phyloP scores from a whole-genome alignment of 2,888 invertebrate species.

The Hirtodrosophila duncani region DNA sequence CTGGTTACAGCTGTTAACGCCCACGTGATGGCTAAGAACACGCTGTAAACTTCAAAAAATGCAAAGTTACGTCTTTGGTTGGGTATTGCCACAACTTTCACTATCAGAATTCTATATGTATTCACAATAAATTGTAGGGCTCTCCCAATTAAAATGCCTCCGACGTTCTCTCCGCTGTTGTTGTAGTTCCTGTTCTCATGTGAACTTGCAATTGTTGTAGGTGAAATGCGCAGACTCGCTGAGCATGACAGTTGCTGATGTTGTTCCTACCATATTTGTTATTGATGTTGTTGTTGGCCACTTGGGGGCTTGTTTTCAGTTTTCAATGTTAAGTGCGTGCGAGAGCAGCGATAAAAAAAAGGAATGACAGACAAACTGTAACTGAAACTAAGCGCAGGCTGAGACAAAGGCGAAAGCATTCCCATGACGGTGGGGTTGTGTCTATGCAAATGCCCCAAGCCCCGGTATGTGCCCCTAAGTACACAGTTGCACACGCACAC shows the following conservation, averaged over 20 bases:
- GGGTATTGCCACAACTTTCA: slow-evolving; percentile 50
- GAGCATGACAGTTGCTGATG: slow-evolving; percentile 15
- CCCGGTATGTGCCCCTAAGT: slow-evolving; percentile 2
- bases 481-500: slow-evolving; percentile 21
- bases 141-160: too few species aligned
- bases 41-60: slow-evolving; percentile 63
- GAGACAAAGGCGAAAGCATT: slow-evolving; percentile 29
- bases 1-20: not conserved
- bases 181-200: not conserved
- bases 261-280: slow-evolving; percentile 17
- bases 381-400: slow-evolving; percentile 9
- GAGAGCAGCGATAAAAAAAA: slow-evolving; percentile 31
- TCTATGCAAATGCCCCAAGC: slow-evolving; percentile 20
- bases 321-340: slow-evolving; percentile 67
- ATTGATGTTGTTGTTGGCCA: slow-evolving; percentile 34
- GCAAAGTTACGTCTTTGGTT: slow-evolving; percentile 18
- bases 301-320: slow-evolving; percentile 70
- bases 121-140: slow-evolving; percentile 15
- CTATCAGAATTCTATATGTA: slow-evolving; percentile 45
- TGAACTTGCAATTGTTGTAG: slow-evolving; percentile 8
- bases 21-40: slow-evolving; percentile 14
- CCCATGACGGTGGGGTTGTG: slow-evolving; percentile 34
- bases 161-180: too few species aligned
- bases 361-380: slow-evolving; percentile 9
- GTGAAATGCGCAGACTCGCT: slow-evolving; percentile 43